Base-by-base conservation (phyloP, 2,888 invertebrate species). In the Drosophila hawaiiensis region DNA sequence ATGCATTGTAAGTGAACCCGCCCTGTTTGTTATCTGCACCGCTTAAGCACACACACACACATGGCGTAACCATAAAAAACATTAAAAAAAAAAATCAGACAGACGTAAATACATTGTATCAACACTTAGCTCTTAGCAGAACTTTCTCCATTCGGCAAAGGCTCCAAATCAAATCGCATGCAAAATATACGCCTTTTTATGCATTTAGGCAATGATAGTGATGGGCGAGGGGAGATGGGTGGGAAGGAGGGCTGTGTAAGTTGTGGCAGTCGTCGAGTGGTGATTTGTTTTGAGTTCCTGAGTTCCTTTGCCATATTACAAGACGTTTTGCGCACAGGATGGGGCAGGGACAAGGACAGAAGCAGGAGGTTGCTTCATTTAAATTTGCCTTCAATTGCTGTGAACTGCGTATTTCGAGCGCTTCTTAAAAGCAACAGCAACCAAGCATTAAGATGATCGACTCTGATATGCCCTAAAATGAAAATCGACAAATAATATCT, bases 171-270 rank as follows among this genome's bases (percentile, higher is more conserved):
- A 86, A 89, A 86, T 89, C 83, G 77, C 75, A 83, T 86, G 89
- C 86, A 86, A 86, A 86, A 86, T 86, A 89, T 84, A 79, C 87
- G 84, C 87, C 85, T 79, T 89, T 86, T 86, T 84, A 86, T 83
- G 81, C 89, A 86, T 79, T 76, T 79, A 73, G 82, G 81, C 80
- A 73, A 62, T 64, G 76, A 69, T 72, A 68, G 78, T 70, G 61
- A 28, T 28, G 9, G 49, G 10, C 6, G n/a, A 39, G 29, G 5
- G 39, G 29, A 3, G 7, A 3, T 14, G 22, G 22, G 7, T 1
- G 33, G 16, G 9, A 16, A 16, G 14, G 4, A 4, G 22, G 12
- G 43, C n/a, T 22, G 22, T 12, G 5, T 5, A 12, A 25, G 47
- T 16, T 47, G 25, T 16, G 47, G 68, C 52, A 58, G 31, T 41